Evolutionary conservation across 2,888 invertebrate genomes (phyloP), one percentile per base, ranked within the genome.

Genomic region (Steinernema hermaphroditum): DNA sequence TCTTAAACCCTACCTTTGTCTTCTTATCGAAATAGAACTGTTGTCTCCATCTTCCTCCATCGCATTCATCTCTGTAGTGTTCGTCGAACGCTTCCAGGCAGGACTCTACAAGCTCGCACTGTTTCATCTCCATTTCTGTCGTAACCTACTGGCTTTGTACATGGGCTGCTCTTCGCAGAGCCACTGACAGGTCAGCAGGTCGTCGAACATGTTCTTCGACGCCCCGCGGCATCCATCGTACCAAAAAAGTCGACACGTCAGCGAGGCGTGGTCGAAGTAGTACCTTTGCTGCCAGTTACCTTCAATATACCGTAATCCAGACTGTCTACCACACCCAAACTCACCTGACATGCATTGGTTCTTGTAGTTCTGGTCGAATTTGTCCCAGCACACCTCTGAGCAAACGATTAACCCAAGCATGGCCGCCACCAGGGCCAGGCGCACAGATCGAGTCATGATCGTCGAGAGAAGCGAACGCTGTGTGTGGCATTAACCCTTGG

Each of bases 301-400:
- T 85, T 71, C 14, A 62, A 22, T 8, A 14, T 34, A 69, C 41
- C 72, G 46, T 27, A 32, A 68, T n/a, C n/a, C n/a, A n/a, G n/a
- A n/a, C 44, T 22, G 12, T 32, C 16, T 19, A 1, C 24, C 34
- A 29, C 71, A 24, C 37, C 8, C 27, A 14, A 29, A 73, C 81
- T 72, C 24, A 85, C 85, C 85, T 71, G 77, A 76, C 75, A 77
- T 69, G 70, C 85, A 85, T 73, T 83, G 84, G 75, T 83, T 83
- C 71, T 79, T 74, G 72, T 85, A 82, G 73, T 78, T 82, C 72
- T 80, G 72, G 70, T 86, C 86, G 75, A 86, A 86, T 46, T 80
- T 78, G 78, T 86, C 86, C 84, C 83, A 84, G 80, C 86, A 86
- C 24, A 83, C 79, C 72, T 83, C 84, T 85, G 83, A 80, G 46